Conservation (phyloP, 2,888 invertebrate genomes). For the Onchidella celtica region DNA sequence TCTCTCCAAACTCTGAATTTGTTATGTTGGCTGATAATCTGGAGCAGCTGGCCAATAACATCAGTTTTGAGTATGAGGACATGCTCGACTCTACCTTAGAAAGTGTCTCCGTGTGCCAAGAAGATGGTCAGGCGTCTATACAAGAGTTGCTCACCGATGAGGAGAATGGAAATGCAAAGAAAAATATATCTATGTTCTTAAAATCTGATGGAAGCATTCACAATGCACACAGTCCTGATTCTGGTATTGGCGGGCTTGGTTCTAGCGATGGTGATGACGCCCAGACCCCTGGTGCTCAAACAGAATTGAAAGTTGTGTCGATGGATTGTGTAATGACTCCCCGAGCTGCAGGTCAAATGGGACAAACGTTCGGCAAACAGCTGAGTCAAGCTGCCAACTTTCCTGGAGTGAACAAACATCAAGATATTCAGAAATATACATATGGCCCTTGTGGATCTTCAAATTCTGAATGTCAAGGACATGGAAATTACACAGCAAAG, state of each 20-base stretch:
- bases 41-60: conserved; percentile 58
- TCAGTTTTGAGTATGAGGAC: conserved; percentile 61
- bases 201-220: conserved; percentile 45
- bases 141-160: conserved; percentile 40
- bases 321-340: not conserved
- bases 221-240: conserved; percentile 40
- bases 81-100: conserved; percentile 32
- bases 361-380: no score
- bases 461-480: not conserved
- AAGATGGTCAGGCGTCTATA: conserved; percentile 18
- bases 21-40: conserved; percentile 51
- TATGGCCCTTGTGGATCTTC: no score
- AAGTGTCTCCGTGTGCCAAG: conserved; percentile 17
- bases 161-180: conserved; percentile 8
- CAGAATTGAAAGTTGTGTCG: not conserved
- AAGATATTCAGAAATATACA: no score
- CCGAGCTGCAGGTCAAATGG: not conserved
- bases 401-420: no score
- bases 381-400: not conserved
- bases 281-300: not conserved
- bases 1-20: conserved; percentile 46
- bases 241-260: conserved; percentile 27
- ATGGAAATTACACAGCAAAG: not conserved
- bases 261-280: conserved; percentile 27
- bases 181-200: not conserved